Percentiles rank a stretch among this genome's conserved stretches.
Evolutionary conservation across 2,113 vertebrate genomes (phyloP).

Genomic region (human (Homo sapiens)): DNA sequence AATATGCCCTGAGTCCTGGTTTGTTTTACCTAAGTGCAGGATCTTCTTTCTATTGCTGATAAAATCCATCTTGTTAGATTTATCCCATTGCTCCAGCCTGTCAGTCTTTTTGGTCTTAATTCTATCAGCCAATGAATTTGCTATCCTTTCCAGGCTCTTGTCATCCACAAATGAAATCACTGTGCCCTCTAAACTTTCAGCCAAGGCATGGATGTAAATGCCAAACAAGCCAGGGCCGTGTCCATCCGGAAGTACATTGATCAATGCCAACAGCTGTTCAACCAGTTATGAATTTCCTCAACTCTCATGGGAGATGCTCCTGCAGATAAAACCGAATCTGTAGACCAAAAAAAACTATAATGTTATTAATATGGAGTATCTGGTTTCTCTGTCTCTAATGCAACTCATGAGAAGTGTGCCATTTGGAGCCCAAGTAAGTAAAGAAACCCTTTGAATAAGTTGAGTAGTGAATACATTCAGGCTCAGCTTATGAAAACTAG

Average conservation of each 20-base stretch:
- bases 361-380: conserved; percentile 3
- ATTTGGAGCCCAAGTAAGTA: conserved; percentile 22
- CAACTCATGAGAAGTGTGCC: background rate
- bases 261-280: conserved; percentile 43
- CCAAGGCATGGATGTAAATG: conserved; percentile 39
- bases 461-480: background rate
- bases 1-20: background rate
- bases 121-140: conserved; percentile 48
- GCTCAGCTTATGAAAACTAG: background rate
- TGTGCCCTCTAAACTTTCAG: conserved; percentile 52
- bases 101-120: conserved; percentile 50
- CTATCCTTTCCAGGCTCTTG: conserved; percentile 54
- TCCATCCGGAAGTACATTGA: conserved; percentile 9
- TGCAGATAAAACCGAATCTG: background rate
- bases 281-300: background rate
- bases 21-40: background rate
- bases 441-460: background rate
- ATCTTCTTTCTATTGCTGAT: conserved; percentile 32
- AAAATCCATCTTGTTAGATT: conserved; percentile 43
- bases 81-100: conserved; percentile 16
- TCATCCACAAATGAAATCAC: conserved; percentile 67
- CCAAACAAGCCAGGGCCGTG: conserved; percentile 13
- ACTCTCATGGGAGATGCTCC: background rate
- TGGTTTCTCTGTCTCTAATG: background rate
- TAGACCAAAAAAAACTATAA: background rate